Evolutionary conservation across 2,797 vertebrate species (phyloP).

Genomic region (Melanotaenia nigrans): DNA sequence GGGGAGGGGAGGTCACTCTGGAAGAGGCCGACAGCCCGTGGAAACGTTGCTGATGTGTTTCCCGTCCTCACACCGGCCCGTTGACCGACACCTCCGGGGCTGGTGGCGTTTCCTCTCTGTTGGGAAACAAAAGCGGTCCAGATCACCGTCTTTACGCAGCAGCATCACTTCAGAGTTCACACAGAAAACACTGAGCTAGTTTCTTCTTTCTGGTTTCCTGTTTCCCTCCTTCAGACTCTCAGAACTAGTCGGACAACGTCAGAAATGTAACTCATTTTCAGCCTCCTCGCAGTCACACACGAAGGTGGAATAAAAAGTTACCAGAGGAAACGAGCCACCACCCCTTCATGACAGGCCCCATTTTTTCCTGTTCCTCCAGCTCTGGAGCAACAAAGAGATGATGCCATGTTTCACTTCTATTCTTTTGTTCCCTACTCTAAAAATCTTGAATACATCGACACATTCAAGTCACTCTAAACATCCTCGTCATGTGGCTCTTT

Average conservation of each 20-base stretch:
- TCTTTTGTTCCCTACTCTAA: not conserved
- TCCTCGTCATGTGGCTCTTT: too few relatives aligned
- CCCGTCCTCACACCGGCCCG: constrained; percentile 80
- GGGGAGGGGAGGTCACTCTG: constrained; percentile 50
- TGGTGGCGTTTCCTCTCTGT: constrained; percentile 74
- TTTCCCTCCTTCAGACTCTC: not conserved
- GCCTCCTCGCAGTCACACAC: not conserved
- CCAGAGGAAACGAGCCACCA: not conserved
- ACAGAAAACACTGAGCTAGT: not conserved
- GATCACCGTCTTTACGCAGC: too few relatives aligned
- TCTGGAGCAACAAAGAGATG: not conserved
- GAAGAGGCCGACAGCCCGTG: constrained; percentile 68
- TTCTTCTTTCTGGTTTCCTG: too few relatives aligned
- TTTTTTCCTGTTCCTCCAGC: not conserved
- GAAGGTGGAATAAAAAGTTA: not conserved
- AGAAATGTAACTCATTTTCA: not conserved
- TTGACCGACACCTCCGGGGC: constrained; percentile 80
- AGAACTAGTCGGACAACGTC: not conserved
- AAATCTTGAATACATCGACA: not conserved
- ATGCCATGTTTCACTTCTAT: not conserved
- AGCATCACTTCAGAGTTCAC: too few relatives aligned
- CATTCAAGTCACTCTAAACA: not conserved
- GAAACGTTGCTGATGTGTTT: constrained; percentile 27
- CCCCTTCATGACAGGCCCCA: not conserved
- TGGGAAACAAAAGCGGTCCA: not conserved